These are phyloP conservation scores for Epizoanthus ramosus DNA, from an alignment of 92 coral and sea anemone species.

Conservation along the genomic window DNA sequence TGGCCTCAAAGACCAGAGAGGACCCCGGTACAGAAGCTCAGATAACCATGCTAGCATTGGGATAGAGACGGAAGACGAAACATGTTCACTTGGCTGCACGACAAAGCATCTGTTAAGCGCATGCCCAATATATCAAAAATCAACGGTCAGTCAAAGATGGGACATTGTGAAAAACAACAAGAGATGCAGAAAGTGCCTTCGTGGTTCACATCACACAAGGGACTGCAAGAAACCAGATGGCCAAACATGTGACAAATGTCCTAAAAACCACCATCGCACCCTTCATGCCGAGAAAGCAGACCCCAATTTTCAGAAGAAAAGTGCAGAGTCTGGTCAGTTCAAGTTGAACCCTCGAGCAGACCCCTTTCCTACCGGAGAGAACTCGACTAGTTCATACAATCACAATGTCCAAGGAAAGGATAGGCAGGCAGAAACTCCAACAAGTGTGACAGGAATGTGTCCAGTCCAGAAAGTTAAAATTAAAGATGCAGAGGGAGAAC, in stretches of 20 bases:
- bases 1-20: no score
- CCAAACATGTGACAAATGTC: slow-evolving; percentile 59
- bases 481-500: slow-evolving; percentile 47
- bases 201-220: slow-evolving; percentile 60
- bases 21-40: no score
- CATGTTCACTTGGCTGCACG: slow-evolving; percentile 20
- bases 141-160: slow-evolving; percentile 29
- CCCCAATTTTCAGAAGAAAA: slow-evolving; percentile 2
- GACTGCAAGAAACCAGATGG: slow-evolving; percentile 61
- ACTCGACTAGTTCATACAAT: slow-evolving; percentile 29
- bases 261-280: slow-evolving; percentile 60
- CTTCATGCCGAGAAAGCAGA: slow-evolving; percentile 47
- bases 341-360: slow-evolving; percentile 40
- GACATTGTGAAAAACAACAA: slow-evolving; percentile 36
- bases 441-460: slow-evolving; percentile 54
- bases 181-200: slow-evolving; percentile 43
- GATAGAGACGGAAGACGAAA: slow-evolving; percentile 34
- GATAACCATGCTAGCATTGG: no score
- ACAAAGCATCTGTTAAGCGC: slow-evolving; percentile 29
- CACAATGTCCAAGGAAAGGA: slow-evolving; percentile 36
- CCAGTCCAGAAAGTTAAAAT: slow-evolving; percentile 67
- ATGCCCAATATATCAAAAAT: background rate
- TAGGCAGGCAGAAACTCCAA: slow-evolving; percentile 15
- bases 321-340: slow-evolving; percentile 21
- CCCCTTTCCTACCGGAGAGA: slow-evolving; percentile 31